A percentile compares a stretch with the other conserved stretches of the same genome.
These are phyloP conservation scores for Acanthis flammea DNA, from an alignment of 2,797 vertebrate genomes.

Conservation along the genomic window DNA sequence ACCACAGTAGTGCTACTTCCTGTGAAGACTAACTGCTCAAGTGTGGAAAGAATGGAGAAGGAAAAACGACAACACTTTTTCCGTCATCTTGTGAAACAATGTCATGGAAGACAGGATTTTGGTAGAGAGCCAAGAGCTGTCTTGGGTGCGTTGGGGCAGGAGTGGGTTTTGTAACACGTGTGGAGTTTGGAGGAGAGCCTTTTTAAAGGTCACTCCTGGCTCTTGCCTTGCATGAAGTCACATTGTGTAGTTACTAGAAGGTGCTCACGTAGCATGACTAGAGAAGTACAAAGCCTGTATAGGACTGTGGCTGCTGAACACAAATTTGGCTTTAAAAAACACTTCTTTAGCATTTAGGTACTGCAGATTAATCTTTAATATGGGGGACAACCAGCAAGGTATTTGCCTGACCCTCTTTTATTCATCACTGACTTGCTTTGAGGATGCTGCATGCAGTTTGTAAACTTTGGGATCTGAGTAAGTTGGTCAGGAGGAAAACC, in stretches of 20 bases:
- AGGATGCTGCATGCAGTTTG: background rate
- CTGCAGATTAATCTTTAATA: background rate
- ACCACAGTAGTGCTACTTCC: background rate
- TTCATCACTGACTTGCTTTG: background rate
- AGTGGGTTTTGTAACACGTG: background rate
- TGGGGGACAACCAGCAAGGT: background rate
- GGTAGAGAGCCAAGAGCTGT: accelerated
- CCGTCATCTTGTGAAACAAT: background rate
- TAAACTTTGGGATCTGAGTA: background rate
- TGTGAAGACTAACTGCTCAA: background rate
- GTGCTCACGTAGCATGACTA: background rate
- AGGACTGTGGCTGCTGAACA: background rate
- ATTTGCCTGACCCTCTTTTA: background rate
- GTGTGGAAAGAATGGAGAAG: background rate
- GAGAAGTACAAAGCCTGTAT: background rate
- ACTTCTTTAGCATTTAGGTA: background rate
- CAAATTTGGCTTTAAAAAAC: background rate
- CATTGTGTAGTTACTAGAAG: background rate
- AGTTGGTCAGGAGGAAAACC: background rate
- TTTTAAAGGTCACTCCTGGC: background rate
- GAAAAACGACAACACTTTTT: background rate
- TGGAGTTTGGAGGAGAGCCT: background rate
- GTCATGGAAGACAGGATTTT: background rate
- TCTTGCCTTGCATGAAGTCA: background rate
- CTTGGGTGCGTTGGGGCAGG: background rate